These are phyloP conservation scores for Drosophila infuscata DNA, from an alignment of 2,888 invertebrate species.

Conservation along the genomic window DNA sequence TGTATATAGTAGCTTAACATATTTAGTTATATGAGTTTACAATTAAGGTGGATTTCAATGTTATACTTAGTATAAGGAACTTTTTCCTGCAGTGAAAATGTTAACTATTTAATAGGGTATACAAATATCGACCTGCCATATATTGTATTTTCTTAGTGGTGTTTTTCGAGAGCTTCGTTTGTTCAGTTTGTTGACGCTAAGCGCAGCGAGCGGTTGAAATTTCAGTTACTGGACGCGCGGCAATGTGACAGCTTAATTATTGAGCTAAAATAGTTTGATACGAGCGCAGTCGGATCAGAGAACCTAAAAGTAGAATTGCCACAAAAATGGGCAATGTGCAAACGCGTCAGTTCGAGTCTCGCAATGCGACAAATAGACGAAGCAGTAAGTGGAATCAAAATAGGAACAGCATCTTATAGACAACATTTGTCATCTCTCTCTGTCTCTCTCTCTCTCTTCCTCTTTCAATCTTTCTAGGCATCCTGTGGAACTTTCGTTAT, in stretches of 20 bases:
- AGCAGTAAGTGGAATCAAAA: conserved; percentile 64
- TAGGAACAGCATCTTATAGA: background rate
- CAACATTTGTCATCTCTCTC: background rate
- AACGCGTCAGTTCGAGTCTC: conserved; percentile 64
- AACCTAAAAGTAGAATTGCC: conserved; percentile 13
- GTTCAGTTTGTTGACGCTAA: conserved; percentile 60
- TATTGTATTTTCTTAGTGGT: conserved; percentile 4
- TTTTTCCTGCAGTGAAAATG: background rate
- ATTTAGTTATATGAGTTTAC: background rate
- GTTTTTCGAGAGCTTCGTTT: conserved; percentile 47
- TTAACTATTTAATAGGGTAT: conserved; percentile 29
- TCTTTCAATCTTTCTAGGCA: conserved; percentile 68
- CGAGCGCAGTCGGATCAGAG: conserved; percentile 18
- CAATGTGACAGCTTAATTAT: conserved; percentile 56
- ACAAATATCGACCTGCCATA: background rate
- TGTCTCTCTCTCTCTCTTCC: background rate
- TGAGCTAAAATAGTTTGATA: conserved; percentile 39
- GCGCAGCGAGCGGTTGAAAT: conserved; percentile 58
- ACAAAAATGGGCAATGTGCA: conserved; percentile 78
- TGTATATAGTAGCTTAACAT: background rate
- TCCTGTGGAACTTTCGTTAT: conserved; percentile 86
- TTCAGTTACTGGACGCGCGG: conserved; percentile 40
- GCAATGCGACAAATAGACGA: conserved; percentile 67
- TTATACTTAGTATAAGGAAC: background rate
- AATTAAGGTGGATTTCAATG: too few species aligned